Evolutionary conservation across 2,888 invertebrate genomes (phyloP), one percentile per base, ranked within the genome.

Genomic region (Aleiodes testaceus): DNA sequence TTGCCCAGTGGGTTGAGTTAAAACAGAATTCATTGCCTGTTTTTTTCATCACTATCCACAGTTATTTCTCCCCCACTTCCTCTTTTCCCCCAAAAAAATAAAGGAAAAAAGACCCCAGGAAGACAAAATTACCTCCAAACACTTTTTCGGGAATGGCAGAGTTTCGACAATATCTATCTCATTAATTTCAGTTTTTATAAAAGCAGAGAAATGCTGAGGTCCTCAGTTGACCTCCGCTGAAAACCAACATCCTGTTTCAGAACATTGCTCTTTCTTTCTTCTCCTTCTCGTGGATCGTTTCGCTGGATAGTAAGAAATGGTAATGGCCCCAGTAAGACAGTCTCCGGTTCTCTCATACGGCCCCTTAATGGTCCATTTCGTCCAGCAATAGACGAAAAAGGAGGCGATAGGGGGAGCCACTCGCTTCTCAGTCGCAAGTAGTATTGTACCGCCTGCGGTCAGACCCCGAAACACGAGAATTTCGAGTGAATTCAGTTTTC

Each of bases 301-400:
- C 30, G 66, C 49, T 64, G 52, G 74, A 72, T 72, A 61, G 70
- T 69, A 70, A 72, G 72, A 44, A 74, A 74, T 70, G 72, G 69
- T 72, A 72, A 74, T 74, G 66, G 70, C 69, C 14, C 42, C 61
- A 22, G 63, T 63, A 63, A 70, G 74, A 74, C 70, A 72, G 68
- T 69, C 68, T 59, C 26, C 45, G 42, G 68, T 20, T 61, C 36
- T 49, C 20, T 63, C n/a, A 14, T 18, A 20, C 66, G 44, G 45
- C 55, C 36, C 59, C 53, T 67, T 73, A 74, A 73, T 76, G 76
- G 76, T 52, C 74, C 70, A 74, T 76, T 68, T 47, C 59, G 63
- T 26, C 45, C 47, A 49, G 53, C 63, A 53, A 47, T 44, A 47
- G 42, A 26, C 47, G 30, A 53, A 49, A 14, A 16, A 20, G 20